Conservation (phyloP, 2,113 vertebrate genomes). For the Perognathus longimembris region DNA sequence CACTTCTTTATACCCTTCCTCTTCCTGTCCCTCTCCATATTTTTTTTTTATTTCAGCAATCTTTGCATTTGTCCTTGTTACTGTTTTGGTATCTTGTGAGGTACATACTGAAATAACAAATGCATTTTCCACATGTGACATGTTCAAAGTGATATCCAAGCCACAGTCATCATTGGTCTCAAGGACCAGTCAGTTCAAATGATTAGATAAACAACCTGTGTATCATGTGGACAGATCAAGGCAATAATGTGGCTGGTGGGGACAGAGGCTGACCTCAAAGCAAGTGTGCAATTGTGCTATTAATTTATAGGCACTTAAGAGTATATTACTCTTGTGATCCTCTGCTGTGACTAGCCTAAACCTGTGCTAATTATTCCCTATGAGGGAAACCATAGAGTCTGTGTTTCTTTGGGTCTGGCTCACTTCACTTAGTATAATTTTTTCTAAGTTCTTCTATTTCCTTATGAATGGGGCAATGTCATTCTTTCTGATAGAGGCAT, state of each 20-base stretch:
- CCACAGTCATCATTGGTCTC: conserved; percentile 43
- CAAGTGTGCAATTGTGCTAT: background rate
- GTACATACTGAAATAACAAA: conserved; percentile 61
- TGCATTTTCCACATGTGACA: conserved; percentile 59
- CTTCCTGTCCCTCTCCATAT: background rate
- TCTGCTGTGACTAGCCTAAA: too few species aligned
- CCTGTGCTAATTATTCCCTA: too few species aligned
- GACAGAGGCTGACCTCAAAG: conserved; percentile 22
- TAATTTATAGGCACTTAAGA: background rate
- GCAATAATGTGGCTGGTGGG: conserved; percentile 41
- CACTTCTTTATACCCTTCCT: background rate
- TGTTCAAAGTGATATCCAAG: conserved; percentile 45
- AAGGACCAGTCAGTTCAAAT: conserved; percentile 63
- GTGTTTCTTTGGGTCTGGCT: too few species aligned
- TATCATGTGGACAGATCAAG: conserved; percentile 59
- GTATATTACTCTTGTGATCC: too few species aligned
- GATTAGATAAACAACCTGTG: conserved; percentile 57
- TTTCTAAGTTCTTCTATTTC: too few species aligned
- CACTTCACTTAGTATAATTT: too few species aligned
- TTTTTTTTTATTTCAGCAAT: conserved; percentile 31
- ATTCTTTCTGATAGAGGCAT: too few species aligned
- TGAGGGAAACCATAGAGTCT: too few species aligned
- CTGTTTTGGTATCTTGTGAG: conserved; percentile 52
- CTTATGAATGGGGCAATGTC: too few species aligned
- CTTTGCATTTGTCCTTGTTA: conserved; percentile 60